phyloP scores from a whole-genome alignment of 2,888 invertebrate genomes.

The Drosophila kanekoi region DNA sequence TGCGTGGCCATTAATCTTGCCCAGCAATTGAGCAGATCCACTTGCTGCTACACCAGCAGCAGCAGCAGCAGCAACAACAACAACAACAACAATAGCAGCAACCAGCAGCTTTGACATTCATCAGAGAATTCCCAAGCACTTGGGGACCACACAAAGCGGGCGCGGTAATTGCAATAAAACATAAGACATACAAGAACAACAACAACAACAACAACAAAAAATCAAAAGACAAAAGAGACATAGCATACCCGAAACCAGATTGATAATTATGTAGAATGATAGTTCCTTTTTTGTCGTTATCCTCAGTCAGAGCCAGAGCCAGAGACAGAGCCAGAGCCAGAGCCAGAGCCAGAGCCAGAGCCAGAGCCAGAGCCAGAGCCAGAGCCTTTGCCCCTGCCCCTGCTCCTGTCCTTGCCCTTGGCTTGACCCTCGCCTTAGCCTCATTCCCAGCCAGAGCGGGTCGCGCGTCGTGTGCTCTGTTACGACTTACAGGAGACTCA shows the following conservation, averaged over 20 bases:
- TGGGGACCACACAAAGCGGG: slow-evolving; percentile 63
- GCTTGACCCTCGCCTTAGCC: slow-evolving; percentile 2
- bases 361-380: neutral
- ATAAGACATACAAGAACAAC: neutral
- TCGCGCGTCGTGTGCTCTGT: slow-evolving; percentile 38
- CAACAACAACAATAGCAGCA: neutral
- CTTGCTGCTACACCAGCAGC: slow-evolving; percentile 6
- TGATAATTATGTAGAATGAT: slow-evolving; percentile 82
- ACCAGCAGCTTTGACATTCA: slow-evolving; percentile 39
- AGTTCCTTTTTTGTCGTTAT: slow-evolving; percentile 67
- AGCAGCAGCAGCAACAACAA: slow-evolving; percentile 1
- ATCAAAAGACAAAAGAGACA: slow-evolving; percentile 26
- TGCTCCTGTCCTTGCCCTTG: neutral
- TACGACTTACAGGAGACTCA: slow-evolving; percentile 48
- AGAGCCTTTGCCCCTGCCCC: slow-evolving; percentile 6
- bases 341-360: neutral
- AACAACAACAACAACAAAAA: neutral
- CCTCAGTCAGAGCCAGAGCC: slow-evolving; percentile 4
- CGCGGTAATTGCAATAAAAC: slow-evolving; percentile 60
- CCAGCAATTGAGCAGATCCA: slow-evolving; percentile 47
- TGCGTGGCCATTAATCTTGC: slow-evolving; percentile 84
- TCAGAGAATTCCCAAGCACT: slow-evolving; percentile 17
- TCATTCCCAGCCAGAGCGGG: slow-evolving; percentile 4
- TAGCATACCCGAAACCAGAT: slow-evolving; percentile 48
- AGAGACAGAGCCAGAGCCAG: neutral